These are phyloP conservation scores for Synanceia verrucosa DNA, from an alignment of 2,797 vertebrate genomes.

Conservation along the genomic window DNA sequence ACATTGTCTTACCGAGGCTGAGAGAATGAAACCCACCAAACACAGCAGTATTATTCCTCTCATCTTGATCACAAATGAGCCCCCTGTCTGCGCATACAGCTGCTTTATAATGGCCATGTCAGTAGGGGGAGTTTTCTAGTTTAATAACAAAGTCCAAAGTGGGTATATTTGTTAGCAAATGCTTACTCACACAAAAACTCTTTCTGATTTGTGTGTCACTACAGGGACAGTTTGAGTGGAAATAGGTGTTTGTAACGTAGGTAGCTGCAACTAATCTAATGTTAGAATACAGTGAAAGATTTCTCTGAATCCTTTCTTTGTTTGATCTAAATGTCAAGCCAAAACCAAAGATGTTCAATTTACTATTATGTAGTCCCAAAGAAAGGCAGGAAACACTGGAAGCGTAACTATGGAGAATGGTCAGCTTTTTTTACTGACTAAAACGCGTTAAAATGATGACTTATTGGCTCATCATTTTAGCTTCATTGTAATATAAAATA, in stretches of 20 bases:
- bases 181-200: neutral
- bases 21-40: constrained; percentile 22
- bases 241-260: neutral
- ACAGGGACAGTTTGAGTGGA: neutral
- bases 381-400: neutral
- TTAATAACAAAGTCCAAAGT: constrained; percentile 18
- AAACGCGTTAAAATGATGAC: neutral
- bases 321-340: neutral
- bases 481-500: neutral
- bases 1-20: constrained; percentile 29
- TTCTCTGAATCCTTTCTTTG: neutral
- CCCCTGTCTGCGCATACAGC: neutral
- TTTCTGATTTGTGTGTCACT: no score
- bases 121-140: neutral
- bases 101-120: constrained; percentile 5
- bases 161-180: neutral
- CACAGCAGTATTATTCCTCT: neutral
- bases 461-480: neutral
- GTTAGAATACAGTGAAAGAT: neutral
- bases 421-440: neutral
- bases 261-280: neutral
- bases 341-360: neutral
- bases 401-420: neutral
- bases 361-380: neutral
- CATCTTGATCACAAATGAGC: constrained; percentile 19